Evolutionary conservation across 2,113 vertebrate species (phyloP), one percentile per base, ranked within the genome.

Genomic region (Ondatra zibethicus): DNA sequence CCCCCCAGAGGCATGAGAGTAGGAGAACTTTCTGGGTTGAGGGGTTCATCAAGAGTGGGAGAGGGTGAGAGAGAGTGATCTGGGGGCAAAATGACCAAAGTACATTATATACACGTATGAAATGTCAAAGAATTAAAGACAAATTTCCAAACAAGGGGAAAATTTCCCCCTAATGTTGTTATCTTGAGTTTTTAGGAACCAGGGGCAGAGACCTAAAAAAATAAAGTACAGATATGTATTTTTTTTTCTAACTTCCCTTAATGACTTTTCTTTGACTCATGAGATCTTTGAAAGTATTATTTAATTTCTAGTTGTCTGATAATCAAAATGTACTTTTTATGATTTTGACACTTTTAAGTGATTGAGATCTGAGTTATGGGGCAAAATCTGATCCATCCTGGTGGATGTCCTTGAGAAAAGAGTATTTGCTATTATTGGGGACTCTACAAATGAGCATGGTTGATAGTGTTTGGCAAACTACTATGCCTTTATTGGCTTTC

Each of bases 281-380:
- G 87, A 39, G 58, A 65, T 92, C 84, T 88, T 96, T 84, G 11
- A 36, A 88, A 82, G 36, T 90, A 1, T 84, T 92, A 23, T 52
- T 63, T 89, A 36, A 77, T 70, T 92, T 94, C 25, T 47, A 88
- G n/a, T 85, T 47, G 23, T 61, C 55, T 84, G n/a, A 72, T 89
- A 17, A 78, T 55, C 77, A 88, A 29, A 76, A 52, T 89, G 50
- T 42, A 9, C 29, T n/a, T 92, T 50, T 21, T 55, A 29, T 88
- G 61, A 76, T 45, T 72, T 47, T 47, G 33, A 68, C 63, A 85
- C 52, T 85, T 85, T 85, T 39, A 89, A 92, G 73, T 76, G 23
- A 86, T 17, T 55, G 33, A 73, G 82, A 81, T 19, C 75, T 91
- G 31, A 81, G 17, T 92, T 65, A 39, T 72, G 31, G 11, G 23